Conservation (phyloP, 1,140 invertebrate genomes). For the Periplaneta americana region DNA sequence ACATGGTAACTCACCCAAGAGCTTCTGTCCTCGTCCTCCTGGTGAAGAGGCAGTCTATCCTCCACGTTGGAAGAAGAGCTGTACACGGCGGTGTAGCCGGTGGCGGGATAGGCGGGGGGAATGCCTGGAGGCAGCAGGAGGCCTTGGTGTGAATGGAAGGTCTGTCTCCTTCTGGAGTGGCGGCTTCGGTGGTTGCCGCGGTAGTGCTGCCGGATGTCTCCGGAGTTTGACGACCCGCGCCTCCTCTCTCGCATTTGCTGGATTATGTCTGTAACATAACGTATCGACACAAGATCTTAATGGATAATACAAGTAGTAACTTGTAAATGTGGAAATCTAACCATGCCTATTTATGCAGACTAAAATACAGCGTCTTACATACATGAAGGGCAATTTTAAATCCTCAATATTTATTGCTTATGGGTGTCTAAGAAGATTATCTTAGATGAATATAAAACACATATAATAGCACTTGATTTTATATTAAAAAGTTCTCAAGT, state of each 20-base stretch:
- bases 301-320: too few relatives aligned
- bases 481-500: too few relatives aligned
- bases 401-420: too few relatives aligned
- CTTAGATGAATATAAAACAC: too few relatives aligned
- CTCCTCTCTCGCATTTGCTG: not conserved
- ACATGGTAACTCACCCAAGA: not conserved
- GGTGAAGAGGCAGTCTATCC: not conserved
- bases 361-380: too few relatives aligned
- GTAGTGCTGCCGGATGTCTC: not conserved
- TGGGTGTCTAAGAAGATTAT: too few relatives aligned
- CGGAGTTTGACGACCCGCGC: not conserved
- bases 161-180: slow-evolving; percentile 31
- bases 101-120: slow-evolving; percentile 29
- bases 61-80: not conserved
- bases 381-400: too few relatives aligned
- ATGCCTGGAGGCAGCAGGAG: slow-evolving; percentile 16
- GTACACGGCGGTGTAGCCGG: slow-evolving; percentile 26
- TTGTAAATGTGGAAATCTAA: too few relatives aligned
- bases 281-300: too few relatives aligned
- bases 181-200: not conserved
- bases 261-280: not conserved
- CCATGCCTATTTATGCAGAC: too few relatives aligned
- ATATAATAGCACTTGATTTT: too few relatives aligned
- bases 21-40: not conserved
- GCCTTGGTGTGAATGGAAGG: slow-evolving; percentile 38